A percentile compares a stretch with the other conserved stretches of the same genome.
Conservation (phyloP, 2,797 vertebrate genomes). For the Spinus olivaceus region DNA sequence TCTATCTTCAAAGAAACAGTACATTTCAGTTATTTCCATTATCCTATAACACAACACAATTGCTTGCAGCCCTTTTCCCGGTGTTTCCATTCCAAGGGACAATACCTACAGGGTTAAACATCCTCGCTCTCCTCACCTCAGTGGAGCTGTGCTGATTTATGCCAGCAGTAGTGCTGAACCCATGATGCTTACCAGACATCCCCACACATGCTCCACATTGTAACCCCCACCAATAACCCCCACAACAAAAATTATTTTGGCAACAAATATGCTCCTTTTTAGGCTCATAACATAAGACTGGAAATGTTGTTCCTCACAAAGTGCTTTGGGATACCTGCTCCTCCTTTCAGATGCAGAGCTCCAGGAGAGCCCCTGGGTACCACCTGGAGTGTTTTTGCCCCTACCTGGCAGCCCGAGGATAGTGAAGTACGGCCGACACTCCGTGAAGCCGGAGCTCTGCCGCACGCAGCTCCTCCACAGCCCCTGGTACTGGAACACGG, state of each 20-base stretch:
- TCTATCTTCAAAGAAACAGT: background rate
- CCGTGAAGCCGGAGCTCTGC: slow-evolving; percentile 80
- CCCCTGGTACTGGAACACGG: slow-evolving; percentile 82
- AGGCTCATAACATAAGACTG: accelerated
- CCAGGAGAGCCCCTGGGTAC: background rate
- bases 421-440: slow-evolving; percentile 85
- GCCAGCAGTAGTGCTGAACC: background rate
- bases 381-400: background rate
- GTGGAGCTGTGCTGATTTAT: background rate
- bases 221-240: background rate
- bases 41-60: background rate
- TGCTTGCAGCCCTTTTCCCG: background rate
- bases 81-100: background rate
- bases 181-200: background rate
- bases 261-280: background rate
- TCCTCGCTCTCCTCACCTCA: background rate
- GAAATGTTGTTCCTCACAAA: background rate
- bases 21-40: background rate
- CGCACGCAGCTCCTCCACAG: slow-evolving; percentile 84
- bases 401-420: slow-evolving; percentile 88
- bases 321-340: background rate
- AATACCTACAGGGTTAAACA: background rate
- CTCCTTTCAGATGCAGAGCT: background rate
- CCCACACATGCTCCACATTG: background rate
- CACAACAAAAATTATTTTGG: background rate